Percentiles rank a stretch among this genome's conserved stretches.
phyloP scores from a whole-genome alignment of 35 echinoderm and acorn worm genomes.

The Eucidaris tribuloides region DNA sequence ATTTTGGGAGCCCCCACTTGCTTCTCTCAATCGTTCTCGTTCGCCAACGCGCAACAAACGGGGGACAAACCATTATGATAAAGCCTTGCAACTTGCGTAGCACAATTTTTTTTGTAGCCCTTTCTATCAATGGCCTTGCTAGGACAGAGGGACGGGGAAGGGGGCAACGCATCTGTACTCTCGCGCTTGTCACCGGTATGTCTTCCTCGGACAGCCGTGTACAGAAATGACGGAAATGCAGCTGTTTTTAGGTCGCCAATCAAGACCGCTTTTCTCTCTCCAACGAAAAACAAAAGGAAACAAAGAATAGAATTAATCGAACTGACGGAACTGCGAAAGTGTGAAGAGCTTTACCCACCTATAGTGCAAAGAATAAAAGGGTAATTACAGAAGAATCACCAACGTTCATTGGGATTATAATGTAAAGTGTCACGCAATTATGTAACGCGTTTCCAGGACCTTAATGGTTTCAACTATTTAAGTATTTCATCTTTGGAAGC shows the following conservation, averaged over 20 bases:
- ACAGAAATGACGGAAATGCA: slow-evolving; percentile 9
- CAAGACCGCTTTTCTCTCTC: neutral
- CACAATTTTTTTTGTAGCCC: too few relatives aligned
- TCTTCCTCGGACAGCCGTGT: neutral
- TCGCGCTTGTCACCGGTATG: neutral
- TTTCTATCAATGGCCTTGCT: neutral
- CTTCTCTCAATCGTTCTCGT: neutral
- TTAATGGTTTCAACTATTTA: too few relatives aligned
- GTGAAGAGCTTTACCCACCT: slow-evolving; percentile 29
- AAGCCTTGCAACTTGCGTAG: neutral
- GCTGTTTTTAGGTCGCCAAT: neutral
- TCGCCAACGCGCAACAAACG: neutral
- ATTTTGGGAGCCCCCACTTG: neutral
- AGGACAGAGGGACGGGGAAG: neutral
- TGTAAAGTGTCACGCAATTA: neutral
- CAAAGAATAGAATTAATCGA: neutral
- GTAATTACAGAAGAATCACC: neutral
- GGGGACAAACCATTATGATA: neutral
- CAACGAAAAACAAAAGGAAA: neutral
- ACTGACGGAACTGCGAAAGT: neutral
- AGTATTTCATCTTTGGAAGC: too few relatives aligned
- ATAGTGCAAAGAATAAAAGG: neutral
- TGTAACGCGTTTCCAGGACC: too few relatives aligned
- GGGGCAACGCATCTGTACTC: slow-evolving; percentile 10
- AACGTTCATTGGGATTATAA: slow-evolving; percentile 1